These are phyloP conservation scores for Montipora efflorescens DNA, from an alignment of 64 coral and sea anemone genomes.

Conservation along the genomic window DNA sequence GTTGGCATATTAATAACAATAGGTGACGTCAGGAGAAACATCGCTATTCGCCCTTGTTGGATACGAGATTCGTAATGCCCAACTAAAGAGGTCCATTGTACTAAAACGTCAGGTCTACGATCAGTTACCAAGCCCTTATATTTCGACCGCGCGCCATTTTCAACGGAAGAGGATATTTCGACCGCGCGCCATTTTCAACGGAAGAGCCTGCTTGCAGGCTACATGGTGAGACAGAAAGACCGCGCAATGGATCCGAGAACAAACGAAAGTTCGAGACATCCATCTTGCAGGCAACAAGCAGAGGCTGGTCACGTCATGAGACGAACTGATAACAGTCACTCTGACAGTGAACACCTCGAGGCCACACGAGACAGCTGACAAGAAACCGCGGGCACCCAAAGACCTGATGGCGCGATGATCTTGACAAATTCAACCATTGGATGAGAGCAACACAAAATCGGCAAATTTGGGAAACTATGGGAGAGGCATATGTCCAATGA, in stretches of 20 bases:
- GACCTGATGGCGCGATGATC: neutral
- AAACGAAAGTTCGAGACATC: neutral
- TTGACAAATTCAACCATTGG: too few species aligned
- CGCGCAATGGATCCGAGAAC: neutral
- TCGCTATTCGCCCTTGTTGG: too few species aligned
- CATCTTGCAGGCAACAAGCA: neutral
- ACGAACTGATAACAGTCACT: neutral
- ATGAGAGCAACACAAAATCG: neutral
- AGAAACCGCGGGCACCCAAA: neutral
- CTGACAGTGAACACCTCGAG: neutral
- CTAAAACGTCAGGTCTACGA: neutral
- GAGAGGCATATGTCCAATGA: neutral
- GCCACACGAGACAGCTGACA: neutral
- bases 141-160: neutral
- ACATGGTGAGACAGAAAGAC: neutral
- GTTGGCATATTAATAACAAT: too few species aligned
- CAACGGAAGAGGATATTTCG: neutral
- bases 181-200: neutral
- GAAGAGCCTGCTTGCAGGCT: neutral
- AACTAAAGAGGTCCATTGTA: neutral
- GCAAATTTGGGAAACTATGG: neutral
- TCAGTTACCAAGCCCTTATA: neutral
- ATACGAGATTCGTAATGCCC: too few species aligned
- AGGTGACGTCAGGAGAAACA: too few species aligned
- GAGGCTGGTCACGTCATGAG: neutral